Conservation (phyloP, 2,797 vertebrate genomes). For the Nothura maculosa region DNA sequence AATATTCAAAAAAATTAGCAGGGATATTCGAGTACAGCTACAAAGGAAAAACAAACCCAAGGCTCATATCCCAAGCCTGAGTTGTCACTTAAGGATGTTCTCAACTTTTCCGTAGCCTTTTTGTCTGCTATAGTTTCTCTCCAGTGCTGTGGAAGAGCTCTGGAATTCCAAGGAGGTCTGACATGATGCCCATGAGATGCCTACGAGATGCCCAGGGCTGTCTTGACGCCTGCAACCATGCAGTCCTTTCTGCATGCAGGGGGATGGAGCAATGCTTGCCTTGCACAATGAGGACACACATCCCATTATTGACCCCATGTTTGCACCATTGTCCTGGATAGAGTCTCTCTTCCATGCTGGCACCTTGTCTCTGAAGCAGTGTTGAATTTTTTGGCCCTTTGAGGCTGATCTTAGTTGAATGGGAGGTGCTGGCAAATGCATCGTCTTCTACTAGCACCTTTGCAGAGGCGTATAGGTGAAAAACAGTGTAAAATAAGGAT, state of each 20-base stretch:
- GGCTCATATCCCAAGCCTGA: background rate
- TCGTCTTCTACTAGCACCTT: background rate
- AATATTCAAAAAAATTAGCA: constrained; percentile 59
- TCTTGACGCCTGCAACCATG: rapidly evolving
- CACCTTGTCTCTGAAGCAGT: background rate
- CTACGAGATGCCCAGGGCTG: background rate
- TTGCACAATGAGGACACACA: rapidly evolving
- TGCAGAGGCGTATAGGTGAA: background rate
- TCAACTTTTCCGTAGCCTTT: constrained; percentile 39
- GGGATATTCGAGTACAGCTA: constrained; percentile 47
- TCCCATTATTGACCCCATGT: rapidly evolving
- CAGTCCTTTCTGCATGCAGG: background rate
- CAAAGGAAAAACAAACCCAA: constrained; percentile 67
- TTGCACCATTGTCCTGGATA: background rate
- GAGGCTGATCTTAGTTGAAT: background rate
- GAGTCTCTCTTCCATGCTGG: background rate
- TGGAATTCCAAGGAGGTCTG: background rate
- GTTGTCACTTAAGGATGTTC: constrained; percentile 7
- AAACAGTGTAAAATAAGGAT: background rate
- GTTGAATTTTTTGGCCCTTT: background rate
- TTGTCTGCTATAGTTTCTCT: background rate
- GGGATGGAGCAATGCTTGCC: background rate
- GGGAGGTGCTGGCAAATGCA: background rate
- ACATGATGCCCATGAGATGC: too few species aligned
- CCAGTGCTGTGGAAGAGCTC: rapidly evolving